Evolutionary conservation across 2,113 vertebrate species (phyloP).

Genomic region (Suncus etruscus): DNA sequence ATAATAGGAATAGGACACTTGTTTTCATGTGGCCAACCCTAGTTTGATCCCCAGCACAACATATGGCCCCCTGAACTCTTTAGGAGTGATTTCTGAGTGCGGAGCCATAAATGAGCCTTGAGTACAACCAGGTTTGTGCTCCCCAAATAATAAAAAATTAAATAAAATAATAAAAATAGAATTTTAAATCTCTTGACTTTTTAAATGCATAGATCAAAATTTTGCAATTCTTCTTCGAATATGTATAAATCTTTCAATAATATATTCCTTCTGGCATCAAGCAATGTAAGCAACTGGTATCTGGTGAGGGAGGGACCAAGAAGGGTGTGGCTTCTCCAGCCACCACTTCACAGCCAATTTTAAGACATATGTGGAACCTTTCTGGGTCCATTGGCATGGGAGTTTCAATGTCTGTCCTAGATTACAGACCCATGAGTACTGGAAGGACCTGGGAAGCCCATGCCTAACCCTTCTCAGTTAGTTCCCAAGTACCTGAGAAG

Average conservation of each 20-base stretch:
- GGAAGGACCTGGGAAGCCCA: background rate
- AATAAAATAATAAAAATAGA: too few species aligned
- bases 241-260: slow-evolving; percentile 45
- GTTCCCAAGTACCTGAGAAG: background rate
- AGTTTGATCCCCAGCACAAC: too few species aligned
- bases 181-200: background rate
- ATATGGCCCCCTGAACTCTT: too few species aligned
- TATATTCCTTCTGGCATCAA: slow-evolving; percentile 5
- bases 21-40: too few species aligned
- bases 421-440: background rate
- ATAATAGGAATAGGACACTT: too few species aligned
- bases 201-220: slow-evolving; percentile 63
- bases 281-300: background rate
- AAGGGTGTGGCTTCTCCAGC: too few species aligned
- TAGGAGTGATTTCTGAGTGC: too few species aligned
- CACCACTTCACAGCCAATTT: background rate
- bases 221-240: slow-evolving; percentile 66
- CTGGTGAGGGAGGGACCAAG: rapidly evolving
- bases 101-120: too few species aligned
- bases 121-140: too few species aligned
- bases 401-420: background rate
- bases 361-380: too few species aligned
- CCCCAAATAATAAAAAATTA: too few species aligned
- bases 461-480: background rate
- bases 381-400: background rate